phyloP scores from a whole-genome alignment of 2,888 invertebrate species.

The Anorthoa munda region DNA sequence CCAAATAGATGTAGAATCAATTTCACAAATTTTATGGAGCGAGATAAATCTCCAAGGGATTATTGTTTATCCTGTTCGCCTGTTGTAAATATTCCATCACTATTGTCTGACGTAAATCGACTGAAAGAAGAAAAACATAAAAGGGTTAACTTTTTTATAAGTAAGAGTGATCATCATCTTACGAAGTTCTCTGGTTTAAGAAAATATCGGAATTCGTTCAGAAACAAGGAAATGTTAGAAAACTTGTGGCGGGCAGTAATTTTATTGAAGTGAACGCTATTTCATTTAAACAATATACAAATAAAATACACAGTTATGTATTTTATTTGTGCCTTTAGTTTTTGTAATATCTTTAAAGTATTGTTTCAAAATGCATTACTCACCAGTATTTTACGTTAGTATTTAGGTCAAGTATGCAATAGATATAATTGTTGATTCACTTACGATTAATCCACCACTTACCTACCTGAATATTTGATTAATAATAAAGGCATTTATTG shows the following conservation, averaged over 20 bases:
- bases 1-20: constrained; percentile 32
- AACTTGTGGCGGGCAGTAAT: too few relatives aligned
- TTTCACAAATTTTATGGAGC: constrained; percentile 29
- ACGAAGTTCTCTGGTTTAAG: constrained; percentile 13
- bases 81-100: constrained; percentile 41
- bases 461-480: too few relatives aligned
- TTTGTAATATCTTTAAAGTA: too few relatives aligned
- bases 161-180: constrained; percentile 38
- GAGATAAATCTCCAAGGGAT: constrained; percentile 40
- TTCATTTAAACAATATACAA: too few relatives aligned
- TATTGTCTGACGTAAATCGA: constrained; percentile 34
- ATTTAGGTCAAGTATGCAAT: too few relatives aligned
- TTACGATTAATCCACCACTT: too few relatives aligned
- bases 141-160: constrained; percentile 31
- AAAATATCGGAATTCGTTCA: not conserved
- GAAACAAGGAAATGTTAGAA: not conserved
- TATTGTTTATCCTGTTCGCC: constrained; percentile 35
- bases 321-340: too few relatives aligned
- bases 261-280: not conserved
- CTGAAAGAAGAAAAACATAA: constrained; percentile 31
- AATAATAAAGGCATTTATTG: too few relatives aligned
- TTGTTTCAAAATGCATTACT: too few relatives aligned
- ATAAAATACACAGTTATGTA: too few relatives aligned
- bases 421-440: too few relatives aligned
- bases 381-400: too few relatives aligned